Conservation (phyloP, 2,113 vertebrate genomes). For the Leptodactylus fuscus region DNA sequence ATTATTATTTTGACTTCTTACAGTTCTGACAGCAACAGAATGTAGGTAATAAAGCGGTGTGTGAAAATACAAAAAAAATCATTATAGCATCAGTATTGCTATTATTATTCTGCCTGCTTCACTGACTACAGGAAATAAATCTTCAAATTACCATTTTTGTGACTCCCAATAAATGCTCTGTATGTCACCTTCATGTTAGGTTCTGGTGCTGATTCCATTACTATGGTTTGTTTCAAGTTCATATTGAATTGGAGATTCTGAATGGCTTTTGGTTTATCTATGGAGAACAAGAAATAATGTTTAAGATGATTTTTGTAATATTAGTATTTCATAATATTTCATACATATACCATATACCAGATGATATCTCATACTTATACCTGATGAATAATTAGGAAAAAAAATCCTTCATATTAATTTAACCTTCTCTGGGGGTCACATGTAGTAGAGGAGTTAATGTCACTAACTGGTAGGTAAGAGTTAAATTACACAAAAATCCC, state of each 20-base stretch:
- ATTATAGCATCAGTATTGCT: neutral
- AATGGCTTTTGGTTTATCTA: neutral
- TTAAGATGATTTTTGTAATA: too few species aligned
- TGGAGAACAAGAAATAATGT: too few species aligned
- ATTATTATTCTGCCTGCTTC: neutral
- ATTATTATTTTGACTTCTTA: slow-evolving; percentile 36
- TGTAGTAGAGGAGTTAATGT: too few species aligned
- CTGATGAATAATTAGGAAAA: too few species aligned
- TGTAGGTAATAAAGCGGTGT: slow-evolving; percentile 6
- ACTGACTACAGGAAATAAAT: neutral
- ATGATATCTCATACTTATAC: too few species aligned
- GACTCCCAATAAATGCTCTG: neutral
- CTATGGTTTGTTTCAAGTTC: neutral
- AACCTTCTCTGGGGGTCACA: too few species aligned
- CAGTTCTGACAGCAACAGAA: slow-evolving; percentile 16
- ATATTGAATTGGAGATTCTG: neutral
- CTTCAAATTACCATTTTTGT: neutral
- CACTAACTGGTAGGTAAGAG: too few species aligned
- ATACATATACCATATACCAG: too few species aligned
- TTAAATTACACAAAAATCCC: too few species aligned
- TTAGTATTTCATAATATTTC: too few species aligned
- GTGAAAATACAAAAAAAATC: neutral
- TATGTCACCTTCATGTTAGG: neutral
- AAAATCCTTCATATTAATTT: too few species aligned
- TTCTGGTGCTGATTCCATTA: neutral